Conservation (phyloP, 2,113 vertebrate genomes). For the Rhadina sibilatrix region DNA sequence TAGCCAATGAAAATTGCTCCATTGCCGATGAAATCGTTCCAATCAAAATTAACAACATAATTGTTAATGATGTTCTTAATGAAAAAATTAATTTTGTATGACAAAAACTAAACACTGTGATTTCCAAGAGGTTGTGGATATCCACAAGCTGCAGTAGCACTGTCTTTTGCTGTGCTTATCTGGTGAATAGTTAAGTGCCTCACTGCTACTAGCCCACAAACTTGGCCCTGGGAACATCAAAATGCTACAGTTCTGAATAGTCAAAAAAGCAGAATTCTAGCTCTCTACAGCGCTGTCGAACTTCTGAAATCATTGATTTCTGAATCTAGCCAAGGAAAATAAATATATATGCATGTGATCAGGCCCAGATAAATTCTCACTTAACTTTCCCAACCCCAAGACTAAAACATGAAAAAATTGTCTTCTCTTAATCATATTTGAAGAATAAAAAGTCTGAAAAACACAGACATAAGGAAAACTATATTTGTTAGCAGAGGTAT, state of each 20-base stretch:
- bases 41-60: too few species aligned
- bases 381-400: neutral
- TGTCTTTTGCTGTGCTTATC: neutral
- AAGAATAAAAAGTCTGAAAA: neutral
- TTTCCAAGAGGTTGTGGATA: neutral
- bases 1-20: too few species aligned
- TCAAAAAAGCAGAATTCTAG: neutral
- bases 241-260: neutral
- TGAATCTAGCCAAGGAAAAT: neutral
- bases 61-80: neutral
- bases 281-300: neutral
- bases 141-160: neutral
- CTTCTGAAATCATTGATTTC: neutral
- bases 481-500: neutral
- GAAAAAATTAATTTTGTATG: neutral
- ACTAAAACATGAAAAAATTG: neutral
- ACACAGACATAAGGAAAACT: neutral
- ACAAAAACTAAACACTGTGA: neutral
- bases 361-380: neutral
- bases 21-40: too few species aligned
- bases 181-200: neutral
- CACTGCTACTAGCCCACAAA: neutral
- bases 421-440: neutral
- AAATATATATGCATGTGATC: neutral
- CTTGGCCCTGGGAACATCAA: neutral